Evolutionary conservation across 2,113 vertebrate genomes (phyloP), one percentile per base, ranked within the genome.

Genomic region (Elanoides forficatus): DNA sequence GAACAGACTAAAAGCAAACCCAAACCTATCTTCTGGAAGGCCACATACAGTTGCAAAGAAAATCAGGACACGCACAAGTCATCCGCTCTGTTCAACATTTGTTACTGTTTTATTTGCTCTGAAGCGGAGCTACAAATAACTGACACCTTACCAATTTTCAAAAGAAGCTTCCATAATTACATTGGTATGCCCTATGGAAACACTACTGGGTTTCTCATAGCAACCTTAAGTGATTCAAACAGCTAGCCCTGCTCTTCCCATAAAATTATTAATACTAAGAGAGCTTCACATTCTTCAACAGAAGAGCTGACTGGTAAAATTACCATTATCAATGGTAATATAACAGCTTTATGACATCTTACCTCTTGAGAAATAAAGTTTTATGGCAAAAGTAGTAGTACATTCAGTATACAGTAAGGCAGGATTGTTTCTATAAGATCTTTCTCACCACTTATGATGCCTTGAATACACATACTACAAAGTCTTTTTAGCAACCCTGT

Each of bases 51-150:
- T 21, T 63, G 43, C n/a, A 86, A 45, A 89, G 36, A 58, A 93
- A 86, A 78, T 29, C 6, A 1, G 47, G 52, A 88, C 27, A 56
- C 30, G 21, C 0, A 1, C 27, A 91, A 29, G 70, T 81, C 52
- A 87, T 52, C 38, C 6, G 1, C 55, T 84, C 45, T 78, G 48
- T 70, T 66, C 87, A 86, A 50, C 32, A 58, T 56, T 30, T 52
- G 32, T 48, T 91, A 79, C 2, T 81, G 60, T 20, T 96, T 80
- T 58, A 76, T 73, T 76, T 67, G 42, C 59, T 92, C 32, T 66
- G 58, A 92, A 92, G n/a, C 21, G 81, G 47, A 88, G 63, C 63
- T 78, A 83, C 82, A 92, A 95, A 78, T 84, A 94, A 88, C 38
- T 59, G 71, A 86, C 74, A 68, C 26, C 34, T 81, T 45, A 86